A percentile compares a stretch with the other conserved stretches of the same genome.
Evolutionary conservation across 2,797 vertebrate genomes (phyloP).

Genomic region (Leontocebus nigricollis): DNA sequence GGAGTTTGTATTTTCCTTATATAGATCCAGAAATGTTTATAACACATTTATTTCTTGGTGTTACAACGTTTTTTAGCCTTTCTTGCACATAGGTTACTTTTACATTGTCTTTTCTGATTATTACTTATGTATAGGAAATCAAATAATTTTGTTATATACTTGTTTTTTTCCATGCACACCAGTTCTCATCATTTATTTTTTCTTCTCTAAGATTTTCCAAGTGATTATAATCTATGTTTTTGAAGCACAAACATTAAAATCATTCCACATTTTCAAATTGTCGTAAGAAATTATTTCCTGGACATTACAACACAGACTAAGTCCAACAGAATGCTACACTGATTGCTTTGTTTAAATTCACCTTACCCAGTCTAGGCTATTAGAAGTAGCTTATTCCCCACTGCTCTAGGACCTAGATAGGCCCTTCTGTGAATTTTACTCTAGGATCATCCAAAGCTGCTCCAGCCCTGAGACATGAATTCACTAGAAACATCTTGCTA

Average conservation of each 20-base stretch:
- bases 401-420: not conserved
- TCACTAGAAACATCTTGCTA: not conserved
- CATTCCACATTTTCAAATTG: not conserved
- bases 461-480: not conserved
- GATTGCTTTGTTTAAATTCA: not conserved
- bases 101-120: not conserved
- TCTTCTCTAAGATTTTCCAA: not conserved
- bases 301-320: not conserved
- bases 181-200: not conserved
- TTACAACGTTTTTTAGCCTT: not conserved
- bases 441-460: not conserved
- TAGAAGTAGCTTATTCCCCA: not conserved
- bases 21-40: not conserved
- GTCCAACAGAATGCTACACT: not conserved
- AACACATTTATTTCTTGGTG: not conserved
- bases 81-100: not conserved
- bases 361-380: not conserved
- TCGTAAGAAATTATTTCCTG: not conserved
- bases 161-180: not conserved
- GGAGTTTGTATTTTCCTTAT: not conserved
- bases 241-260: not conserved
- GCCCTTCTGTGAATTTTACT: not conserved
- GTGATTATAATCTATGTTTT: not conserved
- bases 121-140: not conserved
- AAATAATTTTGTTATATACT: not conserved